Evolutionary conservation across 2,113 vertebrate genomes (phyloP), one percentile per base, ranked within the genome.

Genomic region (Sarotherodon lohbergeri): DNA sequence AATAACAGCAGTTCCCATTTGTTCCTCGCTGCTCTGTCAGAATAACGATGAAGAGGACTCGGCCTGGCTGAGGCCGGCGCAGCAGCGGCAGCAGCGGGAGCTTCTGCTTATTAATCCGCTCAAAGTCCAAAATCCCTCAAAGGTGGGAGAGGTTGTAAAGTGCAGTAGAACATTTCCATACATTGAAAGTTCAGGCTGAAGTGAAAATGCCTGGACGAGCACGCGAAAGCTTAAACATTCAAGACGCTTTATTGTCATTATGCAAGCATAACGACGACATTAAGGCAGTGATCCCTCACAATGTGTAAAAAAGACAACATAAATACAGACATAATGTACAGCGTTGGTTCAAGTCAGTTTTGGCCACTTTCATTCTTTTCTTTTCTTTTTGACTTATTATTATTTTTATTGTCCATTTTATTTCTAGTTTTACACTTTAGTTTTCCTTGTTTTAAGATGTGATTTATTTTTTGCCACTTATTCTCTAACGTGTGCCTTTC

Each of bases 1-100:
- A 91, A 91, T 88, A 94, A 88, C 92, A 92, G 89, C 90, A 41
- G 78, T 79, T 92, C 61, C 36, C 91, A 82, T 92, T 95, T 89
- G 92, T 85, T 87, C 79, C 78, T 19, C 7, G n/a, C 80, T 22
- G 50, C 81, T 1, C 84, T 4, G 79, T 84, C 81, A 36, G 94
- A 94, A 95, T 95, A 89, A 50, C 41, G 88, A 95, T 91, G 89
- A 91, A 84, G 71, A 80, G 57, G 27, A 50, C 17, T 39, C 55
- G 0, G 63, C 68, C 5, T 50, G 56, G 55, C 82, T 19, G 8
- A 54, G 52, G 39, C 85, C 12, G 32, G 9, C 55, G 8, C 82
- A 66, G 81, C 59, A 12, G 50, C 39, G 1, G 57, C 16, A 36
- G 29, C 59, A 66, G 34, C 6, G 5, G 61, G 87, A 68, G 79